Evolutionary conservation across 2,797 vertebrate species (phyloP).

Genomic region (Melanotaenia pygmaea): DNA sequence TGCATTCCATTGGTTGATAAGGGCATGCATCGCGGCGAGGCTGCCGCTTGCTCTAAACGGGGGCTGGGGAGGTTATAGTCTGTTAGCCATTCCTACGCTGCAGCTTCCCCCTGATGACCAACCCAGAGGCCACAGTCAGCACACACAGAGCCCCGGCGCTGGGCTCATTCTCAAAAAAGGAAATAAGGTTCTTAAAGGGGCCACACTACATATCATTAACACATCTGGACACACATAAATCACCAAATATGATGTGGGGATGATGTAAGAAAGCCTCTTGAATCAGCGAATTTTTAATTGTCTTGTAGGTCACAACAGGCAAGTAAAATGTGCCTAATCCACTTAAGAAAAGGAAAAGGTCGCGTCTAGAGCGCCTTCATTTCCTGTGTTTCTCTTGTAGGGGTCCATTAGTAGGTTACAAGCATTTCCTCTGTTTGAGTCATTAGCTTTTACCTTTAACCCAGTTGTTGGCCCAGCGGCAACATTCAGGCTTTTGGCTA

Average conservation of each 20-base stretch:
- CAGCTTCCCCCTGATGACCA: slow-evolving; percentile 52
- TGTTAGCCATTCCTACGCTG: slow-evolving; percentile 53
- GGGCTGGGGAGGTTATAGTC: slow-evolving; percentile 61
- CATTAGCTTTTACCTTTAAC: slow-evolving; percentile 72
- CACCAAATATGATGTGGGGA: slow-evolving; percentile 17
- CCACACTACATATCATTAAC: slow-evolving; percentile 49
- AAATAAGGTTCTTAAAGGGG: slow-evolving; percentile 76
- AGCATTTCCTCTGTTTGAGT: slow-evolving; percentile 55
- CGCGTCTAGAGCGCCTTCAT: slow-evolving; percentile 61
- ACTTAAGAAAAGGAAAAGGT: slow-evolving; percentile 37
- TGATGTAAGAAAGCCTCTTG: not conserved
- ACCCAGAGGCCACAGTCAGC: slow-evolving; percentile 68
- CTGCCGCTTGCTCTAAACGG: slow-evolving; percentile 61
- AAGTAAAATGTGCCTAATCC: slow-evolving; percentile 19
- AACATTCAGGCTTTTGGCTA: slow-evolving; percentile 23
- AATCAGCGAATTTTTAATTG: not conserved
- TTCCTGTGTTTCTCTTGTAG: slow-evolving; percentile 58
- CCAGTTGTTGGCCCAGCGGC: slow-evolving; percentile 48
- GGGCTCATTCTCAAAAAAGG: slow-evolving; percentile 74
- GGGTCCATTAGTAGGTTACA: slow-evolving; percentile 65
- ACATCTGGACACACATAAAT: not conserved
- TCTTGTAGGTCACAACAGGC: not conserved
- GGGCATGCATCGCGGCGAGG: slow-evolving; percentile 65
- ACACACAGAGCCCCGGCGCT: slow-evolving; percentile 49
- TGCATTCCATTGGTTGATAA: slow-evolving; percentile 89